These are phyloP conservation scores for Hymenochirus boettgeri DNA, from an alignment of 2,113 vertebrate species.

Conservation along the genomic window DNA sequence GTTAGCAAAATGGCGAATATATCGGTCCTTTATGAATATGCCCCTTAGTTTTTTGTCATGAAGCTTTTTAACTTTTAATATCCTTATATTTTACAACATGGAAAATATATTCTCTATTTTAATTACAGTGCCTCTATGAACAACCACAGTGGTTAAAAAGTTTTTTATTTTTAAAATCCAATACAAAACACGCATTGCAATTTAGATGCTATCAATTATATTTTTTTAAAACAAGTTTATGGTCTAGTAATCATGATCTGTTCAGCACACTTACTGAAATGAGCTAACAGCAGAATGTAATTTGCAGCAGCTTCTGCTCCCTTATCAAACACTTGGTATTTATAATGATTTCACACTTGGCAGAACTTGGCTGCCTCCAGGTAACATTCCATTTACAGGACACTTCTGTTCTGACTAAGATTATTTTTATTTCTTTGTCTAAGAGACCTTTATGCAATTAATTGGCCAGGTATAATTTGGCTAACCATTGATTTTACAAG, in stretches of 20 bases:
- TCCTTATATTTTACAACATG: too few species aligned
- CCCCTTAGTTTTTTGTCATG: too few species aligned
- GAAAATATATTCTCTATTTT: too few species aligned
- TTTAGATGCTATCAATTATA: conserved; percentile 57
- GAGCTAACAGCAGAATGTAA: conserved; percentile 63
- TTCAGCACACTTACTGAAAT: conserved; percentile 50
- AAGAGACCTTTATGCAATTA: conserved; percentile 3
- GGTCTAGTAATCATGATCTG: conserved; percentile 57
- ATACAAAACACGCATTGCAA: conserved; percentile 47
- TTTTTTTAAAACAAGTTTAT: conserved; percentile 55
- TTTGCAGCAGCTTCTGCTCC: conserved; percentile 59
- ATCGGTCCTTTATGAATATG: too few species aligned
- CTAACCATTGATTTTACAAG: conserved; percentile 13
- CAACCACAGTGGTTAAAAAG: too few species aligned
- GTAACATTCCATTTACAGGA: conserved; percentile 46
- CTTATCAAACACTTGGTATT: conserved; percentile 66
- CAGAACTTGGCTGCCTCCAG: conserved; percentile 54
- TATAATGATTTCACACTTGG: conserved; percentile 68
- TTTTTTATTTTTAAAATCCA: too few species aligned
- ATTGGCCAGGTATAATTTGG: background rate
- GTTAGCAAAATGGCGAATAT: too few species aligned
- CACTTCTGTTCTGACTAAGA: conserved; percentile 41
- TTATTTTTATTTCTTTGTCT: conserved; percentile 23
- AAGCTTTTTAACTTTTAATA: too few species aligned
- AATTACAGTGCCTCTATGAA: too few species aligned